phyloP scores from a whole-genome alignment of 23 tunicate species.

The Clavelina lepadiformis region DNA sequence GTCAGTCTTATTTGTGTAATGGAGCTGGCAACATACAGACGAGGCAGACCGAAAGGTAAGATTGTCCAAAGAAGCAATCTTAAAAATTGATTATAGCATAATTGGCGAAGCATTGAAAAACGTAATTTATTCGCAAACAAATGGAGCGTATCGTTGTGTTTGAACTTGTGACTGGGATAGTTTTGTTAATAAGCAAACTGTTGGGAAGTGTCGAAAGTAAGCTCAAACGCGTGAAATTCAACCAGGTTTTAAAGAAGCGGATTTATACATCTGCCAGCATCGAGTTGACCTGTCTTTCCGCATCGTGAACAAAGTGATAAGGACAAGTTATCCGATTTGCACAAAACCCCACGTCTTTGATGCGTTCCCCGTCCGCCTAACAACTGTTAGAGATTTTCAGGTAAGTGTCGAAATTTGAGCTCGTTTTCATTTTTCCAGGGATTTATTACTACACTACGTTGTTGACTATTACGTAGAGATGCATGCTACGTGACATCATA shows the following conservation, averaged over 20 bases:
- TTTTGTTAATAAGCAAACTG: too few relatives aligned
- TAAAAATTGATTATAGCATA: too few relatives aligned
- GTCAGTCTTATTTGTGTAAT: slow-evolving; percentile 65
- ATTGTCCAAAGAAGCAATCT: too few relatives aligned
- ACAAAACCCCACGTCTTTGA: slow-evolving; percentile 87
- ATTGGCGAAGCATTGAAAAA: too few relatives aligned
- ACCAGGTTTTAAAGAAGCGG: slow-evolving; percentile 51
- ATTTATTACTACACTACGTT: too few relatives aligned
- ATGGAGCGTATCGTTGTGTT: too few relatives aligned
- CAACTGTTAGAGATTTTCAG: slow-evolving; percentile 23
- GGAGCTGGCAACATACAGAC: slow-evolving; percentile 61
- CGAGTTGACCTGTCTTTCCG: slow-evolving; percentile 47
- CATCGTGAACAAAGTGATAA: slow-evolving; percentile 38
- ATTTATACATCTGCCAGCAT: slow-evolving; percentile 66
- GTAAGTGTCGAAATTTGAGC: slow-evolving; percentile 3
- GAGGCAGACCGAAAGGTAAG: slow-evolving; percentile 85
- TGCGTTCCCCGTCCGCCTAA: slow-evolving; percentile 28
- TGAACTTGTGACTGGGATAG: too few relatives aligned
- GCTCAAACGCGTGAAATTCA: too few relatives aligned
- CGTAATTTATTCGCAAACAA: too few relatives aligned
- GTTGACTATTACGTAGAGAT: too few relatives aligned
- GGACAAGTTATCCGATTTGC: slow-evolving; percentile 65
- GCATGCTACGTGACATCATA: too few relatives aligned
- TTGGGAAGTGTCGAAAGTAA: too few relatives aligned
- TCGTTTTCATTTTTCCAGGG: neutral